Evolutionary conservation across 35 echinoderm and acorn worm genomes (phyloP).

Genomic region (Holothuria glaberrima): DNA sequence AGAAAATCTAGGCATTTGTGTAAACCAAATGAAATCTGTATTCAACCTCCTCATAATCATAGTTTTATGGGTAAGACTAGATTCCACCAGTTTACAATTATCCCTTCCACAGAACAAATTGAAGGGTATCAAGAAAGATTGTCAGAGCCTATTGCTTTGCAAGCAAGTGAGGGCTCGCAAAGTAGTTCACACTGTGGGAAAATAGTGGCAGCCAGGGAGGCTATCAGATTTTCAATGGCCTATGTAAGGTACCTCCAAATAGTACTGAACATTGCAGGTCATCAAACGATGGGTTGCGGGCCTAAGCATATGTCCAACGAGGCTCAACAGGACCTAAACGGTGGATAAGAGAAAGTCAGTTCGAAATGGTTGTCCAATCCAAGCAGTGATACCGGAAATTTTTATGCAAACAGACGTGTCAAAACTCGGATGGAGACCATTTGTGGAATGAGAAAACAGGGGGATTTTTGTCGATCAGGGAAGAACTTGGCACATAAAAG

Average conservation of each 20-base stretch:
- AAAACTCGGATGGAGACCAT: slow-evolving; percentile 8
- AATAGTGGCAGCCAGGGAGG: slow-evolving; percentile 24
- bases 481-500: slow-evolving; percentile 48
- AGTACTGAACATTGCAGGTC: not conserved
- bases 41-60: slow-evolving; percentile 21
- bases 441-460: slow-evolving; percentile 19
- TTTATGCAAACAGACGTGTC: slow-evolving; percentile 39
- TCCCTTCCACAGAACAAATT: slow-evolving; percentile 46
- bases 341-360: slow-evolving; percentile 31
- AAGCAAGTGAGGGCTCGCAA: not conserved
- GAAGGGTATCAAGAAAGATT: slow-evolving; percentile 12
- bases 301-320: not conserved
- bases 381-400: not conserved
- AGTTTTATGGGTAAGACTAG: not conserved
- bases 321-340: slow-evolving; percentile 24
- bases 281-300: not conserved
- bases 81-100: slow-evolving; percentile 18
- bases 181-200: slow-evolving; percentile 22
- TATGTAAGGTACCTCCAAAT: slow-evolving; percentile 37
- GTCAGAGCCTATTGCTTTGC: not conserved
- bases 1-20: slow-evolving; percentile 3
- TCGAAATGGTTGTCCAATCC: slow-evolving; percentile 37
- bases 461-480: slow-evolving; percentile 18
- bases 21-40: slow-evolving; percentile 39
- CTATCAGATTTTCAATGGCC: slow-evolving; percentile 38